Conservation (phyloP, 2,797 vertebrate genomes). For the Miichthys miiuy region DNA sequence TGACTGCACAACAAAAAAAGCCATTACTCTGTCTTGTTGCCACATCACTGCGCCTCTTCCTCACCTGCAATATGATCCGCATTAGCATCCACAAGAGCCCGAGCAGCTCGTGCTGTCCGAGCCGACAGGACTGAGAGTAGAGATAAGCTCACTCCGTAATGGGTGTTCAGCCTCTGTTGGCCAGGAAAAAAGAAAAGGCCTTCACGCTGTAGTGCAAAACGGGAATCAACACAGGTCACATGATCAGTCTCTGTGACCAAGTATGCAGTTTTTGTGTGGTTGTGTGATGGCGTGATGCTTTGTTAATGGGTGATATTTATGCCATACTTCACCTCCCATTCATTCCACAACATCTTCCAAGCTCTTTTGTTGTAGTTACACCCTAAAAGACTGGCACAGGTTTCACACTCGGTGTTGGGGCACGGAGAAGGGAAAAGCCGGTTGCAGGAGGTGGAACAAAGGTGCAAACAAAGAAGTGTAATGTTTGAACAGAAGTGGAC, state of each 20-base stretch:
- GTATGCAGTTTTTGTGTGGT: conserved; percentile 34
- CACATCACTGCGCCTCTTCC: conserved; percentile 59
- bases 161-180: conserved; percentile 63
- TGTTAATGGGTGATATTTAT: conserved; percentile 49
- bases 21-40: conserved; percentile 63
- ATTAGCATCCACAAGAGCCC: conserved; percentile 70
- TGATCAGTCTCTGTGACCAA: conserved; percentile 50
- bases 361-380: conserved; percentile 50
- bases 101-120: conserved; percentile 55
- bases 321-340: conserved; percentile 37
- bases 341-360: conserved; percentile 27
- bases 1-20: conserved; percentile 57
- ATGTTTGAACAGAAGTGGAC: conserved; percentile 56
- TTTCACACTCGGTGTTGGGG: conserved; percentile 27
- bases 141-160: conserved; percentile 75
- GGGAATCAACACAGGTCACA: conserved; percentile 51
- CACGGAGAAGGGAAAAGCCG: conserved; percentile 27
- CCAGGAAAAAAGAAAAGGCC: conserved; percentile 29
- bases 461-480: conserved; percentile 67
- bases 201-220: conserved; percentile 36
- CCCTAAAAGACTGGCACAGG: conserved; percentile 48
- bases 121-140: conserved; percentile 62
- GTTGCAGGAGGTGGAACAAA: conserved; percentile 60
- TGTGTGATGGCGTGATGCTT: conserved; percentile 22
- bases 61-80: conserved; percentile 75